Conservation (phyloP, 1,140 invertebrate genomes). For the Homarus americanus region DNA sequence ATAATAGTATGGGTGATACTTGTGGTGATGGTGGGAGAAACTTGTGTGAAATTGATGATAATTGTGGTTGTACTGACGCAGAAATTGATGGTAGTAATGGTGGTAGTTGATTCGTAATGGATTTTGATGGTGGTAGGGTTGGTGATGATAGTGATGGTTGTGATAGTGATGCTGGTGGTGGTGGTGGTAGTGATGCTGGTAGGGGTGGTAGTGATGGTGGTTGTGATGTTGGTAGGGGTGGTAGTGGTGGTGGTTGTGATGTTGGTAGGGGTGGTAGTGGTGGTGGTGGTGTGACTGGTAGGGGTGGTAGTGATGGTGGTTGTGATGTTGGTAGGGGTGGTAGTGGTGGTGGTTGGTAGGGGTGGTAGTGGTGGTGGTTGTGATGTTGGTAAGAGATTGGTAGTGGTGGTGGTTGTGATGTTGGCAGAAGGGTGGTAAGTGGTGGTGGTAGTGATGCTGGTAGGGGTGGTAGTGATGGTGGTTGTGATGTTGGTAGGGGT, state of each 20-base stretch:
- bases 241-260: not conserved
- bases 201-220: not conserved
- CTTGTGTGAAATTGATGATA: no score
- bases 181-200: constrained; percentile 12
- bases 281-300: not conserved
- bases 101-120: not conserved
- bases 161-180: not conserved
- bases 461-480: not conserved
- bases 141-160: not conserved
- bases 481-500: not conserved
- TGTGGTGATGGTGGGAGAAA: not conserved
- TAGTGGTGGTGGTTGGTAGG: not conserved
- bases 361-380: not conserved
- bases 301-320: not conserved
- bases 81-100: not conserved
- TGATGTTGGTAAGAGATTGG: not conserved
- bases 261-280: not conserved
- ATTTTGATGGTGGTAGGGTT: not conserved
- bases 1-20: not conserved
- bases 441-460: not conserved
- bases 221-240: not conserved
- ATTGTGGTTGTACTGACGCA: not conserved
- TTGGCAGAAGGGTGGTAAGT: no score
- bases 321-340: not conserved
- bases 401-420: not conserved